A percentile compares a stretch with the other conserved stretches of the same genome.
These are phyloP conservation scores for Mesoclemmys tuberculata DNA, from an alignment of 2,113 vertebrate genomes.

Conservation along the genomic window DNA sequence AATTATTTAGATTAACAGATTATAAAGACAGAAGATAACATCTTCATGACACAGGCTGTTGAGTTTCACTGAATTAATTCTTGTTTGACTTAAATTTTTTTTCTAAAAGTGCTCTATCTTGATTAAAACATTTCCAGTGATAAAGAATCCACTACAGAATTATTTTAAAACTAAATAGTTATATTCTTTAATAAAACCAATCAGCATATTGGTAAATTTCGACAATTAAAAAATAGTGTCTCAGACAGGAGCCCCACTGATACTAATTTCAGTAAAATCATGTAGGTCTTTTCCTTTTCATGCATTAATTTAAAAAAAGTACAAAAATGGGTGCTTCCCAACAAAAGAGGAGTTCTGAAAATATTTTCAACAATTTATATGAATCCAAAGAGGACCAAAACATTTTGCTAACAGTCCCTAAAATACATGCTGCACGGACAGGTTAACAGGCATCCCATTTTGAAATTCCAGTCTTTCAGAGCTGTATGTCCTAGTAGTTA, in stretches of 20 bases:
- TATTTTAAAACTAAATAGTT: neutral
- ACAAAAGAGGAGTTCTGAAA: neutral
- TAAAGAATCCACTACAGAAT: neutral
- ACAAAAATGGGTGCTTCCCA: neutral
- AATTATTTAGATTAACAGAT: neutral
- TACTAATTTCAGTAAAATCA: neutral
- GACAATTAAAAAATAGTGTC: neutral
- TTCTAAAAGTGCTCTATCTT: neutral
- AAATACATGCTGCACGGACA: accelerated
- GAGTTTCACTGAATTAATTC: neutral
- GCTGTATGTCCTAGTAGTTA: neutral
- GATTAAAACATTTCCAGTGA: neutral
- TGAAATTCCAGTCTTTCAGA: neutral
- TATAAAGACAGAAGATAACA: neutral
- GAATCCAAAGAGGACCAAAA: neutral
- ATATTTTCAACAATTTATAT: accelerated
- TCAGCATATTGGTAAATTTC: neutral
- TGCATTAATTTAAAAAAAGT: neutral
- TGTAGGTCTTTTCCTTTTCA: neutral
- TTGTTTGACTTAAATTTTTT: accelerated
- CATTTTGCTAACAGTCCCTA: accelerated
- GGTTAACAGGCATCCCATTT: neutral
- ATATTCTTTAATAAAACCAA: neutral
- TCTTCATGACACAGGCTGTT: neutral
- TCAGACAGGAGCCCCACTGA: neutral